A percentile compares a stretch with the other conserved stretches of the same genome.
Conservation (phyloP, 2,797 vertebrate species). For the Aeoliscus strigatus region DNA sequence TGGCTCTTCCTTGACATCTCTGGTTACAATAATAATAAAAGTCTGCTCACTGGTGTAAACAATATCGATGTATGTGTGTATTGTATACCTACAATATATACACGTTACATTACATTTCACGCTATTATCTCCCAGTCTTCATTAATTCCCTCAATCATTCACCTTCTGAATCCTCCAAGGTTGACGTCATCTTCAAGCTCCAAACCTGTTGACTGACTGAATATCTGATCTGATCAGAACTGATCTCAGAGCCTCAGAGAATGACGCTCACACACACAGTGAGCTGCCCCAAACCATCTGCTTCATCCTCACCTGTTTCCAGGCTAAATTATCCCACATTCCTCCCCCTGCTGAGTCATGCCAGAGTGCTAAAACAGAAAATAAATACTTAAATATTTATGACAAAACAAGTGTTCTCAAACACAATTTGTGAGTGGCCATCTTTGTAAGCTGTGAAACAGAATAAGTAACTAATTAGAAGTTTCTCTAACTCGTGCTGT, state of each 20-base stretch:
- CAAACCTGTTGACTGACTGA: no score
- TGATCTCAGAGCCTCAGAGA: slow-evolving; percentile 12
- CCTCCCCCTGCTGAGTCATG: slow-evolving; percentile 13
- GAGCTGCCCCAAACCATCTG: slow-evolving; percentile 6
- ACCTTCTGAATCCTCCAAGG: no score
- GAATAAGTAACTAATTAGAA: slow-evolving; percentile 50
- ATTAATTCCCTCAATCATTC: no score
- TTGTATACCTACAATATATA: no score
- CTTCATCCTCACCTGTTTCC: slow-evolving; percentile 7
- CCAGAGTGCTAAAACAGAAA: slow-evolving; percentile 31
- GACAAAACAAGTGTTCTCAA: slow-evolving; percentile 18
- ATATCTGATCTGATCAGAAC: no score
- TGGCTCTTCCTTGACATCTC: no score
- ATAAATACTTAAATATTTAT: slow-evolving; percentile 52
- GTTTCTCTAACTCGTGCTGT: slow-evolving; percentile 28
- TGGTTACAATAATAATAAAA: no score
- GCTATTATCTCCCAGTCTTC: no score
- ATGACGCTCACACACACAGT: neutral
- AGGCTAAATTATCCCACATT: slow-evolving; percentile 18
- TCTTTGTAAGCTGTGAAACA: slow-evolving; percentile 45
- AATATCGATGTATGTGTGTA: no score
- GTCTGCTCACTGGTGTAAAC: no score
- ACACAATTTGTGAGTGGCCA: slow-evolving; percentile 23
- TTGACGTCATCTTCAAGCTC: no score
- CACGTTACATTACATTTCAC: no score